Base-by-base conservation (phyloP, 2,888 invertebrate genomes). In the Platycheirus albimanus region DNA sequence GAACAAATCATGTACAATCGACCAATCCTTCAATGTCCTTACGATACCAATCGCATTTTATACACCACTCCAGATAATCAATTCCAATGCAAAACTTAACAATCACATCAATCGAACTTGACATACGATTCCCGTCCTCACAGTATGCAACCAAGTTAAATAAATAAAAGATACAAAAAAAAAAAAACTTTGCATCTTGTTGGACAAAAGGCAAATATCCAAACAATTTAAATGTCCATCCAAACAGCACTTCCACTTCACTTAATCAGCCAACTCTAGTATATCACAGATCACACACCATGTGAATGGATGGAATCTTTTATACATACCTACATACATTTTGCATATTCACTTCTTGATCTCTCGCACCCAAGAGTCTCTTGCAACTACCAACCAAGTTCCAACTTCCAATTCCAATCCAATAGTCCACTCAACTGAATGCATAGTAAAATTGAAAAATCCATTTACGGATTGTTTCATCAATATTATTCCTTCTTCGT, bases 391-490 rank as follows among this genome's bases (percentile, higher is more conserved):
- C 8, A 33, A n/a, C n/a, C n/a, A n/a, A n/a, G n/a, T n/a, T n/a
- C n/a, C n/a, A n/a, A n/a, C n/a, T n/a, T n/a, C n/a, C n/a, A n/a
- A n/a, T n/a, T n/a, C n/a, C n/a, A n/a, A n/a, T n/a, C n/a, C n/a
- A 6, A 33, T 33, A 33, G 30, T 45, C 11, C 30, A 49, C 45
- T 24, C 69, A 33, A 67, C 45, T 38, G 69, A 69, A 72, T 74
- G 64, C 83, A 58, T 58, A 83, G 72, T 78, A 72, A 83, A 83
- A 83, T 83, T 83, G 83, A 83, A 83, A 83, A 83, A 83, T 83
- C 83, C 71, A 83, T 83, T 78, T 83, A 78, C 78, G 83, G 74
- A 83, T 83, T 83, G 83, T 83, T 83, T 72, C 83, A 83, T 83
- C 83, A 83, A 83, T 83, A 83, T 83, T 83, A 83, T 83, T 69